Conservation (phyloP, 2,888 invertebrate genomes). For the Brachypalpus laphriformis region DNA sequence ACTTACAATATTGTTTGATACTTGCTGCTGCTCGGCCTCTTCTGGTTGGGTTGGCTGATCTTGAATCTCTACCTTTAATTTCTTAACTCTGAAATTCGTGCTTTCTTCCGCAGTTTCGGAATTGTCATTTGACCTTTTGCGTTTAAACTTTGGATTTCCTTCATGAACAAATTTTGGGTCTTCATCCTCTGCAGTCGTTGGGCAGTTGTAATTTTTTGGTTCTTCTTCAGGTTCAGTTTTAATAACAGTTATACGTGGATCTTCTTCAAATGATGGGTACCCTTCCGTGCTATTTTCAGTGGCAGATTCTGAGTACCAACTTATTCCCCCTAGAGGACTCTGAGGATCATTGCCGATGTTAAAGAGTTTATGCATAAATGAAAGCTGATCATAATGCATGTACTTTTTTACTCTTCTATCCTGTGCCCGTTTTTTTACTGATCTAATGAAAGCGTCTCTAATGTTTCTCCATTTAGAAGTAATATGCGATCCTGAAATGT, state of each 20-base stretch:
- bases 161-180: background rate
- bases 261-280: background rate
- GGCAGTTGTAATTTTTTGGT: background rate
- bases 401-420: conserved; percentile 29
- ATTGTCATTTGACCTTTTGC: background rate
- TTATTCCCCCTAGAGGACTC: no score
- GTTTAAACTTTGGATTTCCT: background rate
- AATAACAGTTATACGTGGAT: background rate
- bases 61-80: no score
- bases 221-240: conserved; percentile 1
- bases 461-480: conserved; percentile 46
- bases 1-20: background rate
- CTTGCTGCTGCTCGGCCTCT: background rate
- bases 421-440: conserved; percentile 1
- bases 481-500: conserved; percentile 18
- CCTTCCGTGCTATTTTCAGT: background rate
- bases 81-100: no score
- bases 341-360: background rate
- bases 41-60: background rate
- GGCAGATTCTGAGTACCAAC: conserved; percentile 2
- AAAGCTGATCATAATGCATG: conserved; percentile 38
- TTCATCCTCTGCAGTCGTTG: background rate
- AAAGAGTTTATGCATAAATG: conserved; percentile 19
- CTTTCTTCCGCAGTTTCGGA: no score
- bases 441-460: conserved; percentile 33